Evolutionary conservation across 2,113 vertebrate genomes (phyloP), one percentile per base, ranked within the genome.

Genomic region (Bufo gargarizans): DNA sequence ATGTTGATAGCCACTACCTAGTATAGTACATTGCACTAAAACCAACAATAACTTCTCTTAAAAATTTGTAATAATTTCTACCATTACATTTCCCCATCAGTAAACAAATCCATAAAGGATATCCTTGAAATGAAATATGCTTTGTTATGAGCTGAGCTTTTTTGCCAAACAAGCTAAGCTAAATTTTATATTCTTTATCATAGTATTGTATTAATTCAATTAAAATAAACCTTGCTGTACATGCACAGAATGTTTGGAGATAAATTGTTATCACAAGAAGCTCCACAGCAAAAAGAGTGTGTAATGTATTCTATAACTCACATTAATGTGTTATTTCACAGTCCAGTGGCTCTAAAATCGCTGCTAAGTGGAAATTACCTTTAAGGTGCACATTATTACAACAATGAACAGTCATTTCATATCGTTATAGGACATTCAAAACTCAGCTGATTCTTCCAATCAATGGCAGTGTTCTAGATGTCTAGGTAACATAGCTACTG

Each of bases 181-280:
- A 3, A 6, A 55, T 83, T 47, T 49, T 22, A 47, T 65, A 19
- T 22, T 33, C 6, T 3, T 71, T 33, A 55, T 84, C 63, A 67
- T 2, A 84, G 6, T 50, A 55, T 84, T 71, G 12, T 53, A 84
- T 33, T 53, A 50, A 71, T 71, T 82, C 59, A 82, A 63, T 84
- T 83, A 55, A 86, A 9, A 74, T 33, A 8, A 78, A 65, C 13
- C 58, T 67, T 86, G 20, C 76, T 53, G 20, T 45, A 63, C 78
- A 86, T n/a, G 12, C 49, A 63, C 49, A 59, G 65, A 59, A 12
- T 65, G 59, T 63, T 19, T 14, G 56, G 43, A 61, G 77, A 86
- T 86, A 78, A 50, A 86, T 78, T 86, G 84, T 86, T 86, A 86
- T 77, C 84, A 63, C 45, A 86, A 61, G 56, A 77, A 78, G 58